Base-by-base conservation (phyloP, 2,113 vertebrate species). In the Passerina amoena region DNA sequence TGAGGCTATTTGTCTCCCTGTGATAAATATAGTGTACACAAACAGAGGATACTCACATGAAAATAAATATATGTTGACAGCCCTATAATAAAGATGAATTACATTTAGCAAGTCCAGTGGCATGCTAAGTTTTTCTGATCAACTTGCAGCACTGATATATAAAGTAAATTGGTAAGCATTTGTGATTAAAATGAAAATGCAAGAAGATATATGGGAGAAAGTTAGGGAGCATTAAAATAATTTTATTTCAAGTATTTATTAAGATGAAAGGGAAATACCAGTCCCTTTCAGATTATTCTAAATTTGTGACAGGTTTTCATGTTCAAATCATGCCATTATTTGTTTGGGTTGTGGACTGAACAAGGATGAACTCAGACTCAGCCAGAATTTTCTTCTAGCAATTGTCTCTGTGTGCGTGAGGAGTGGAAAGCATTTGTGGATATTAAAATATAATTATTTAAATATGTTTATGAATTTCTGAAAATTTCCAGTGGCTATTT, bases 21-120 rank as follows among this genome's bases (percentile, higher is more conserved):
- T 82, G 76, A 90, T 64, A 93, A 96, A 95, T 76, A 50, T 8
- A 82, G 48, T 38, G 16, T 64, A 80, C n/a, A 87, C 63, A 96
- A 91, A 82, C n/a, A 88, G 45, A 96, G 25, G 56, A 77, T 88
- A 89, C 23, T 88, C 56, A 88, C 18, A 60, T 35, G 69, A 78
- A 78, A 10, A 7, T 59, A 86, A 86, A 86, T 71, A 69, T 53
- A 47, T 68, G 25, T n/a, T 90, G 54, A 51, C 40, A 86, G 47
- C 18, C 44, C 12, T 75, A 76, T 88, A 90, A 96, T 86, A 92
- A 89, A 91, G 42, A 54, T 30, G 25, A 88, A 73, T 57, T 81
- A 33, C 33, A 81, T 96, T 94, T 88, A 82, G 70, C 40, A 72
- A 66, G 30, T 73, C 56, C 30, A 53, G 59, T 18, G 59, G 18